A percentile compares a stretch with the other conserved stretches of the same genome.
phyloP scores from a whole-genome alignment of 2,888 invertebrate species.

The Melinaea menophilus region DNA sequence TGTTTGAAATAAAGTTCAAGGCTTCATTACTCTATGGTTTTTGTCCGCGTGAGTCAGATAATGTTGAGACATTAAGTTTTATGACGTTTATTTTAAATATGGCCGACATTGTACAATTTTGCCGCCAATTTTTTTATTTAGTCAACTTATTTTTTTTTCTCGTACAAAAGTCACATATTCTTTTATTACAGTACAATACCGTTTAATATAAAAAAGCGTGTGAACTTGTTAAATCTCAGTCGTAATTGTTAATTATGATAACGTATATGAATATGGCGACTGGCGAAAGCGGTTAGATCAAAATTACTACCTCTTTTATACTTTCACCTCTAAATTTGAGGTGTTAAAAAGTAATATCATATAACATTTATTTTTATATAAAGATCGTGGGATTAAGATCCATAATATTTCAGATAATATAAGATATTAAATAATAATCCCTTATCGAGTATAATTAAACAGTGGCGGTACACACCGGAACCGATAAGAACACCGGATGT shows the following conservation, averaged over 20 bases:
- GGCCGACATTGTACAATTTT: constrained; percentile 7
- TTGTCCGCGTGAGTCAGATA: constrained; percentile 25
- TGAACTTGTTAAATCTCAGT: background rate
- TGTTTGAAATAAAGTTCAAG: constrained; percentile 28
- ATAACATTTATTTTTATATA: constrained; percentile 5
- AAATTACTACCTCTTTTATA: constrained; percentile 8
- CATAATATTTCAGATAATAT: constrained; percentile 10
- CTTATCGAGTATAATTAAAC: constrained; percentile 44
- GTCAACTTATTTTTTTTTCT: background rate
- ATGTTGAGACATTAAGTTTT: constrained; percentile 29
- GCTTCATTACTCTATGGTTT: constrained; percentile 19
- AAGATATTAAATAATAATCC: constrained; percentile 18
- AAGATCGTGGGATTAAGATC: constrained; percentile 15
- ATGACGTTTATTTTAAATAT: constrained; percentile 20
- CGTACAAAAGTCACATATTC: background rate
- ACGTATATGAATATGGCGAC: background rate
- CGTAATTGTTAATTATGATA: background rate
- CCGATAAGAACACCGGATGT: constrained; percentile 46
- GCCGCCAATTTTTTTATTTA: background rate
- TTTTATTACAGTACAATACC: background rate
- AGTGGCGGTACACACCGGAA: constrained; percentile 44
- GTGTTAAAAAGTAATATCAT: background rate
- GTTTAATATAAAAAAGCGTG: background rate
- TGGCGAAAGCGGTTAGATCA: constrained; percentile 10
- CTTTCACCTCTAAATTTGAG: constrained; percentile 4